Evolutionary conservation across 2,888 invertebrate genomes (phyloP).

Genomic region (Cerceris rybyensis): DNA sequence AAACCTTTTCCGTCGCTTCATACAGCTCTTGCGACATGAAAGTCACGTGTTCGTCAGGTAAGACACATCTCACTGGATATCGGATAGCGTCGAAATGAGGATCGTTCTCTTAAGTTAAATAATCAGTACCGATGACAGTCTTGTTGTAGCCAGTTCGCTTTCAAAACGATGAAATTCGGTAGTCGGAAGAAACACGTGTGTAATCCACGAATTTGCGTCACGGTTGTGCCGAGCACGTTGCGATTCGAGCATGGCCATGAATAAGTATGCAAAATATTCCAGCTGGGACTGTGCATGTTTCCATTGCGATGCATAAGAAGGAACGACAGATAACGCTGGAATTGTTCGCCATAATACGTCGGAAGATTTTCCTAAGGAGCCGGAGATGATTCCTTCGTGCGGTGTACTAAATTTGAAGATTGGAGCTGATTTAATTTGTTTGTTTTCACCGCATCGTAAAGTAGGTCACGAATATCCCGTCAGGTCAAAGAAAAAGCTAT

Average conservation of each 20-base stretch:
- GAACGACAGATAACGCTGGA: background rate
- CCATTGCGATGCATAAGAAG: background rate
- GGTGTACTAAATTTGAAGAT: background rate
- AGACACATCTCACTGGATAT: conserved; percentile 11
- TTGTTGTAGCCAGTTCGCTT: background rate
- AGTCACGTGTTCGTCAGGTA: conserved; percentile 31
- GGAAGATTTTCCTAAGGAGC: background rate
- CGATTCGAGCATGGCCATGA: background rate
- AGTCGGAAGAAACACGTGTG: conserved; percentile 1
- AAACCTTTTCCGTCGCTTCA: background rate
- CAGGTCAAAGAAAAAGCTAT: background rate
- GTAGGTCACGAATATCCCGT: background rate
- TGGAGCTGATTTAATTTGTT: background rate
- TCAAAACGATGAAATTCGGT: background rate
- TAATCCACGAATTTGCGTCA: conserved; percentile 35
- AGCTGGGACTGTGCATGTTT: background rate
- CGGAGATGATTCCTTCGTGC: background rate
- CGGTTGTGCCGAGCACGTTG: conserved; percentile 19
- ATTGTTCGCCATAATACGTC: background rate
- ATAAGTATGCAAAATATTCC: conserved; percentile 21
- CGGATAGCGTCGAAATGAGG: background rate
- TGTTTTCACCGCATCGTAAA: background rate
- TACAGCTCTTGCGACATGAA: background rate
- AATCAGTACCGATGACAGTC: background rate
- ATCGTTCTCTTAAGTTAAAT: background rate